Percentiles rank a stretch among this genome's conserved stretches.
These are phyloP conservation scores for Neelides sp. DNA, from an alignment of 1,140 invertebrate species.

Conservation along the genomic window DNA sequence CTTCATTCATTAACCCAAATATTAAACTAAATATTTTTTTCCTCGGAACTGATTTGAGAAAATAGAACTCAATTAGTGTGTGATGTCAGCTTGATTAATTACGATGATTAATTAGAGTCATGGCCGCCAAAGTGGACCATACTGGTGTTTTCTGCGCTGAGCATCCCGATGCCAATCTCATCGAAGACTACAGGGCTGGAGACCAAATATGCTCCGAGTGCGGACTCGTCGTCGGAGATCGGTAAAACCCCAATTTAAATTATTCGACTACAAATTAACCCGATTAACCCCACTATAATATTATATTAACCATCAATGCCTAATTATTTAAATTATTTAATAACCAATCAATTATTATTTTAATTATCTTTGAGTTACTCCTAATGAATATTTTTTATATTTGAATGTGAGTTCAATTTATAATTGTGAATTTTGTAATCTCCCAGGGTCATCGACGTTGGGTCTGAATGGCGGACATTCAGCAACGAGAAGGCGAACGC, in stretches of 20 bases:
- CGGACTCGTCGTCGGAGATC: conserved; percentile 95
- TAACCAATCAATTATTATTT: conserved; percentile 2
- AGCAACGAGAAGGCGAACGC: conserved; percentile 94
- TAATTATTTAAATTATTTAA: background rate
- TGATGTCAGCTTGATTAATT: too few species aligned
- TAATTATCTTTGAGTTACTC: background rate
- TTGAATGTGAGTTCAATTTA: background rate
- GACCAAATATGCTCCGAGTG: conserved; percentile 99
- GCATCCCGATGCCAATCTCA: conserved; percentile 87
- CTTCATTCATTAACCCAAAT: too few species aligned
- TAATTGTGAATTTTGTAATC: conserved; percentile 11
- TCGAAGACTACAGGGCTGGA: conserved; percentile 96
- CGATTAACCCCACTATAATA: background rate
- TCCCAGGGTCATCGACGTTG: conserved; percentile 94
- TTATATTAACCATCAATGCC: background rate
- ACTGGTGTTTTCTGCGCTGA: conserved; percentile 77
- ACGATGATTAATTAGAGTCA: conserved; percentile 1
- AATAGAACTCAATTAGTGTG: too few species aligned
- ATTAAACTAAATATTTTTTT: too few species aligned
- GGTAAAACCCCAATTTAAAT: conserved; percentile 43
- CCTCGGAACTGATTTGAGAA: too few species aligned
- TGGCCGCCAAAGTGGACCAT: conserved; percentile 46
- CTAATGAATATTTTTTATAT: conserved; percentile 3
- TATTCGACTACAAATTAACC: background rate
- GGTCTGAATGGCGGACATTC: conserved; percentile 99